phyloP scores from a whole-genome alignment of 2,113 vertebrate species.

The Scomber scombrus region DNA sequence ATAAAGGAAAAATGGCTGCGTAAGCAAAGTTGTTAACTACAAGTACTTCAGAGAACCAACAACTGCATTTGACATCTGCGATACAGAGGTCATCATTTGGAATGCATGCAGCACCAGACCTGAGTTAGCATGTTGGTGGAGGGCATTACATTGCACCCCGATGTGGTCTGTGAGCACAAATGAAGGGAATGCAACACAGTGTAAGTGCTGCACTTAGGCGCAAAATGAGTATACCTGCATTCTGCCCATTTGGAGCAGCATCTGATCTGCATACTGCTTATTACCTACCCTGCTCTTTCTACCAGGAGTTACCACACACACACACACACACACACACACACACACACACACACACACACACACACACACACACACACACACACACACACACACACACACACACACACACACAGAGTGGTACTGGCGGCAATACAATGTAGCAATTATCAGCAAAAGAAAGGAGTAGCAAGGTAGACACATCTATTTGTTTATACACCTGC shows the following conservation, averaged over 20 bases:
- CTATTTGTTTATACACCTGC: not conserved
- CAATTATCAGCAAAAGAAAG: slow-evolving; percentile 3
- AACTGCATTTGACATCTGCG: not conserved
- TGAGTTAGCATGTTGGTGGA: not conserved
- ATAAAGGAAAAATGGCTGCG: slow-evolving; percentile 5
- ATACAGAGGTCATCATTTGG: not conserved
- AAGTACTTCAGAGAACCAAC: not conserved
- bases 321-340: not conserved
- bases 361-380: not conserved
- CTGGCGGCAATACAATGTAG: not conserved
- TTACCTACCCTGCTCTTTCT: not conserved
- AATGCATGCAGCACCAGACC: not conserved
- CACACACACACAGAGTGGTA: not conserved
- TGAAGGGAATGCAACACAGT: not conserved
- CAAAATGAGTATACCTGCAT: not conserved
- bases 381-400: not conserved
- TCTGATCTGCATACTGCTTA: not conserved
- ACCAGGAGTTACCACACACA: not conserved
- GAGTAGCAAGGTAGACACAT: not conserved
- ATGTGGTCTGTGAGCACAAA: not conserved
- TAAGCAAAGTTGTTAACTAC: not conserved
- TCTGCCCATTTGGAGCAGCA: not conserved
- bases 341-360: not conserved
- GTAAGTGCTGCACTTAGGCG: not conserved
- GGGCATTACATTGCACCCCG: not conserved